Percentiles rank a stretch among this genome's conserved stretches.
phyloP scores from a whole-genome alignment of 2,888 invertebrate species.

The Bombylius major region DNA sequence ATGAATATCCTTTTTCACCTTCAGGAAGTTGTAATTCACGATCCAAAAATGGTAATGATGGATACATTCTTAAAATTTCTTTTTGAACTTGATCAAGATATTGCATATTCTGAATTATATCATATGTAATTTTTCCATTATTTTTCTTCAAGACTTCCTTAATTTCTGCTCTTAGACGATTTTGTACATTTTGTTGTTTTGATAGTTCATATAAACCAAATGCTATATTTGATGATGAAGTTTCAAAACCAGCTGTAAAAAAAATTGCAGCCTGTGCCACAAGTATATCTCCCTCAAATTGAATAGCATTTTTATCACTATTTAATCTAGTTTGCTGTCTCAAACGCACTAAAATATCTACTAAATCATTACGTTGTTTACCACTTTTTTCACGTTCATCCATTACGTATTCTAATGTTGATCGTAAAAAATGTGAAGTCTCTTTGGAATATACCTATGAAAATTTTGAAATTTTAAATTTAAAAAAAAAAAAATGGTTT shows the following conservation, averaged over 20 bases:
- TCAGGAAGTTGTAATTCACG: slow-evolving; percentile 24
- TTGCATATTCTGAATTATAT: slow-evolving; percentile 24
- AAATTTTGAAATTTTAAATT: neutral
- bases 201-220: slow-evolving; percentile 25
- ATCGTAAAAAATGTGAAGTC: slow-evolving; percentile 30
- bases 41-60: slow-evolving; percentile 32
- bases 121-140: slow-evolving; percentile 22
- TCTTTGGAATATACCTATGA: slow-evolving; percentile 20
- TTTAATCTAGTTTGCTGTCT: slow-evolving; percentile 19
- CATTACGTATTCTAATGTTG: slow-evolving; percentile 34
- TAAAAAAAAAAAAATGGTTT: neutral
- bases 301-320: neutral
- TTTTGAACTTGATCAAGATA: slow-evolving; percentile 26
- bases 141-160: slow-evolving; percentile 17
- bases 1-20: slow-evolving; percentile 20
- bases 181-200: slow-evolving; percentile 24
- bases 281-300: slow-evolving; percentile 10
- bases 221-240: slow-evolving; percentile 23
- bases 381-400: slow-evolving; percentile 32
- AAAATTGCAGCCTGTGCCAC: slow-evolving; percentile 14
- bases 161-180: slow-evolving; percentile 26
- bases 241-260: slow-evolving; percentile 14
- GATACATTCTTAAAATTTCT: slow-evolving; percentile 32
- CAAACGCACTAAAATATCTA: slow-evolving; percentile 38
- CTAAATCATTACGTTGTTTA: slow-evolving; percentile 36